phyloP scores from a whole-genome alignment of 2,113 vertebrate genomes.

The Anoura caudifer region DNA sequence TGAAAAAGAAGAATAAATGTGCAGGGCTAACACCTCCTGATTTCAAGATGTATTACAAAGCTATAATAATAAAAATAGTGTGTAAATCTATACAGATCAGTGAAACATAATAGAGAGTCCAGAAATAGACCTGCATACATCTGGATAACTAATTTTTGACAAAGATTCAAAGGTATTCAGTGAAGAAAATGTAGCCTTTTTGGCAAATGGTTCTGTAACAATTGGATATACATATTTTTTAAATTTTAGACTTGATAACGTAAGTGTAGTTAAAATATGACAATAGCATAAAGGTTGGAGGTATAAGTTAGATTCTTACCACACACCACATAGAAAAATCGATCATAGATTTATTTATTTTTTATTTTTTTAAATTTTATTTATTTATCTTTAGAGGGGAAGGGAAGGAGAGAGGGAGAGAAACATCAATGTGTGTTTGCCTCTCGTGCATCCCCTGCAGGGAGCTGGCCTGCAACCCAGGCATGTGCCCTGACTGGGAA shows the following conservation, averaged over 20 bases:
- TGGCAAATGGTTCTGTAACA: neutral
- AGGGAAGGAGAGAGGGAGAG: too few relatives aligned
- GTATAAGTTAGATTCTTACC: neutral
- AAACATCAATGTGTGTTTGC: too few relatives aligned
- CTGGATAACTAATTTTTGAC: too few relatives aligned
- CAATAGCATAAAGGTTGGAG: too few relatives aligned
- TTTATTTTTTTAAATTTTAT: too few relatives aligned
- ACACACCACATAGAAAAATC: neutral
- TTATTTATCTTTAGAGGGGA: too few relatives aligned
- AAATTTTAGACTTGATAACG: too few relatives aligned
- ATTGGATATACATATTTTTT: neutral
- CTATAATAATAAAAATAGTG: neutral
- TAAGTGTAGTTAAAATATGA: too few relatives aligned
- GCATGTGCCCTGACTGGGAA: too few relatives aligned
- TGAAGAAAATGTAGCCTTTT: neutral
- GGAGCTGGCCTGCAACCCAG: too few relatives aligned
- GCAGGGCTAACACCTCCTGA: neutral
- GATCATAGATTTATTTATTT: neutral
- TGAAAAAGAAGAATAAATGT: neutral
- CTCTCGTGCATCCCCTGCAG: too few relatives aligned
- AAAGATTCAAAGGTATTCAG: neutral
- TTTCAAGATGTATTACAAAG: neutral
- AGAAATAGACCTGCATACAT: neutral
- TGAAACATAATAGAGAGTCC: neutral
- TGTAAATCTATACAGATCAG: neutral